Conservation (phyloP, 2,797 vertebrate genomes). For the Gouania willdenowi region DNA sequence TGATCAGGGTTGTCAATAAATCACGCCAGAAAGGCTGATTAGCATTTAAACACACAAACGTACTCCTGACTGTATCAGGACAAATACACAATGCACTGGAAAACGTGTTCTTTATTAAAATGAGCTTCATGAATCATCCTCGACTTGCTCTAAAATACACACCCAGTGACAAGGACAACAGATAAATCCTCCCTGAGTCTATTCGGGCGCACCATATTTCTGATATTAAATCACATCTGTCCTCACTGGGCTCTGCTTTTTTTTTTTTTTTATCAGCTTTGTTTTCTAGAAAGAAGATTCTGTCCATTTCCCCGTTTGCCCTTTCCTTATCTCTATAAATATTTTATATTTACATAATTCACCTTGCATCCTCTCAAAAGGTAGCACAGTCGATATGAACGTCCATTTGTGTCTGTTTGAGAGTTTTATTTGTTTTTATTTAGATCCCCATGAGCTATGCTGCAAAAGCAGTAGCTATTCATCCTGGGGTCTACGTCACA, state of each 20-base stretch:
- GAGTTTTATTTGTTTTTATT: too few species aligned
- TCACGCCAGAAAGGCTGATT: conserved; percentile 43
- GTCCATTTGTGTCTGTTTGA: too few species aligned
- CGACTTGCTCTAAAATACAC: not conserved
- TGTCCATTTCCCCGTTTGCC: conserved; percentile 29
- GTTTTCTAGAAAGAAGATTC: conserved; percentile 51
- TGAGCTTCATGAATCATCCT: not conserved
- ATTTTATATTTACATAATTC: conserved; percentile 63
- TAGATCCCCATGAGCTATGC: too few species aligned
- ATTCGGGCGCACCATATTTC: conserved; percentile 59
- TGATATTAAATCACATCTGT: conserved; percentile 46
- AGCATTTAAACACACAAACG: conserved; percentile 21
- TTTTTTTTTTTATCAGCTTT: conserved; percentile 52
- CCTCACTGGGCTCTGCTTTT: conserved; percentile 7
- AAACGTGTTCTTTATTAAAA: not conserved
- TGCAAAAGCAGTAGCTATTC: too few species aligned
- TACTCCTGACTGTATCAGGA: not conserved
- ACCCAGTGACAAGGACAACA: conserved; percentile 28
- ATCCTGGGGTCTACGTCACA: too few species aligned
- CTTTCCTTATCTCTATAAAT: conserved; percentile 34
- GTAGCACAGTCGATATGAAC: conserved; percentile 68
- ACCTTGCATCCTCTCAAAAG: conserved; percentile 49
- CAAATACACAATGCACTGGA: not conserved
- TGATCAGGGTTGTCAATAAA: conserved; percentile 82
- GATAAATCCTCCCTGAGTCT: conserved; percentile 24